Evolutionary conservation across 2,797 vertebrate genomes (phyloP), one percentile per base, ranked within the genome.

Genomic region (Triplophysa yarkandensis): DNA sequence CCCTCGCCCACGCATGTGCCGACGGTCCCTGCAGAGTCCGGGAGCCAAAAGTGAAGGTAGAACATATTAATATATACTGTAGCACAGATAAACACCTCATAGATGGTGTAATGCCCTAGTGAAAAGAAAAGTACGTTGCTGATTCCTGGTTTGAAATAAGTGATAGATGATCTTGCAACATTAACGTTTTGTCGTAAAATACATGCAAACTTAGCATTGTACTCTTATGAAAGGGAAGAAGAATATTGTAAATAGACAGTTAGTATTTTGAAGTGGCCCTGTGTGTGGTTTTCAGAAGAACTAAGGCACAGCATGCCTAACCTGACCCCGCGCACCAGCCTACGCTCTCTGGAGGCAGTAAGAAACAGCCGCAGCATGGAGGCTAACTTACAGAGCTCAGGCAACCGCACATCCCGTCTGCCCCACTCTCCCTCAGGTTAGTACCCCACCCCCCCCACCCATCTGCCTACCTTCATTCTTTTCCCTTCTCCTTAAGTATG

Each of bases 251-350:
- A 43, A 6, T 46, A n/a, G 13, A 41, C 39, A 36, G 48, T 14
- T 23, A 27, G 16, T 71, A 69, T 87, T 67, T 88, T 86, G 81
- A 63, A 80, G 74, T 88, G 80, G 74, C 13, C 84, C 48, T 80
- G 71, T 88, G 78, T 89, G 80, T 86, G 88, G 84, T 89, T 83
- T 93, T 81, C 92, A 97, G 96, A 96, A 85, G 95, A 96, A 85
- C 88, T 96, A 87, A 92, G 94, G 67, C 94, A 95, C 89, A 96
- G 95, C 90, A 96, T 97, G 95, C 95, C 96, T 85, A 96, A 95
- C 85, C 86, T 96, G 90, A 93, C 94, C 82, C 92, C 92, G 57
- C 93, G 94, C 85, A 94, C 93, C 76, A 93, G 93, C 83, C 93
- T 95, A 58, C 94, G 93, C 32, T 89, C 94, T 30, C 81, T 96